phyloP scores from a whole-genome alignment of 2,888 invertebrate genomes.

The Liodrosophila aerea region DNA sequence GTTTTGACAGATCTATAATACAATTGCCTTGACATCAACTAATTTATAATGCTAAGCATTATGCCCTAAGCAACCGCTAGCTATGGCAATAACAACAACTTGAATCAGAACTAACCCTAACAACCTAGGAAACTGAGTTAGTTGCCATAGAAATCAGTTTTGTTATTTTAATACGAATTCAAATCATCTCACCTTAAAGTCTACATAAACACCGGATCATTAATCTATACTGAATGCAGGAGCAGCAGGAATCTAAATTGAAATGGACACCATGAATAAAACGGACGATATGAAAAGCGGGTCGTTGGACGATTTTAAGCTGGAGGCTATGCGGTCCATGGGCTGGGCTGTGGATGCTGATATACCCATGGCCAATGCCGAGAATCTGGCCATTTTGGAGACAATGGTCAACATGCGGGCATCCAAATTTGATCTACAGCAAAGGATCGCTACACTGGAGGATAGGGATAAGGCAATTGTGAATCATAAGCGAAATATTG shows the following conservation, averaged over 20 bases:
- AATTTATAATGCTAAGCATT: too few relatives aligned
- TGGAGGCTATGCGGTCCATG: slow-evolving; percentile 75
- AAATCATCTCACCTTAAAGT: too few relatives aligned
- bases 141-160: too few relatives aligned
- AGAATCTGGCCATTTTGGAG: slow-evolving; percentile 84
- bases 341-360: slow-evolving; percentile 86
- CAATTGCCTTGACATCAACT: too few relatives aligned
- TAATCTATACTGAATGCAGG: neutral
- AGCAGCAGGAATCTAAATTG: slow-evolving; percentile 4
- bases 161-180: too few relatives aligned
- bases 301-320: slow-evolving; percentile 67
- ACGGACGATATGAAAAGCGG: slow-evolving; percentile 64
- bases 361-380: slow-evolving; percentile 90
- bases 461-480: slow-evolving; percentile 82
- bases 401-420: slow-evolving; percentile 83
- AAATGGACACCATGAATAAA: slow-evolving; percentile 41
- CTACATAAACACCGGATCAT: too few relatives aligned
- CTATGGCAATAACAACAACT: too few relatives aligned
- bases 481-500: slow-evolving; percentile 84
- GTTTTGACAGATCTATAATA: too few relatives aligned
- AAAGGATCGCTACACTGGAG: slow-evolving; percentile 82
- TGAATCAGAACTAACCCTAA: too few relatives aligned
- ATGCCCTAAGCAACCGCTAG: too few relatives aligned
- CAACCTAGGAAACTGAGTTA: too few relatives aligned
- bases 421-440: slow-evolving; percentile 83